Percentiles rank a stretch among this genome's conserved stretches.
Conservation (phyloP, 2,113 vertebrate species). For the Centropristis striata region DNA sequence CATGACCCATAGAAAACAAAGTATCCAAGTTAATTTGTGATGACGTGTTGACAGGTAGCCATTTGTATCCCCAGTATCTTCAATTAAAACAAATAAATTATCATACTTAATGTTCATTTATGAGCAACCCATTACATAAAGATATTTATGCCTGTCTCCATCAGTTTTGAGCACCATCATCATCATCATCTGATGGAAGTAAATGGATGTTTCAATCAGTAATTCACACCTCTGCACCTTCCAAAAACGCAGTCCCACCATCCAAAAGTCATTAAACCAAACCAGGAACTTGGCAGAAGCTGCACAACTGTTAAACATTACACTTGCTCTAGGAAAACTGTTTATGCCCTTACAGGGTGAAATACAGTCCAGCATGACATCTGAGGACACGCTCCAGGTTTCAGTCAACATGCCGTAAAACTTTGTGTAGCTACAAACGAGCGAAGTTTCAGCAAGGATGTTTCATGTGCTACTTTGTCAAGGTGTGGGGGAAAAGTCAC, state of each 20-base stretch:
- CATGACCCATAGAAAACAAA: slow-evolving; percentile 6
- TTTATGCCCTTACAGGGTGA: slow-evolving; percentile 61
- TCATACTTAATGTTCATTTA: slow-evolving; percentile 47
- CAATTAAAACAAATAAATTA: slow-evolving; percentile 69
- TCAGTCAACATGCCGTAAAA: slow-evolving; percentile 67
- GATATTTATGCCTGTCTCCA: slow-evolving; percentile 57
- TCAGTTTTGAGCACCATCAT: slow-evolving; percentile 56
- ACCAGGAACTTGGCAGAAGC: slow-evolving; percentile 51
- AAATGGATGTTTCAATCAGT: slow-evolving; percentile 62
- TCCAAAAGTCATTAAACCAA: slow-evolving; percentile 71
- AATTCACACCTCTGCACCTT: slow-evolving; percentile 55
- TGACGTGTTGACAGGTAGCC: not conserved
- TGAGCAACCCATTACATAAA: slow-evolving; percentile 54
- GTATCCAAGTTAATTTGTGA: slow-evolving; percentile 18
- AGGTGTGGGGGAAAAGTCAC: slow-evolving; percentile 36
- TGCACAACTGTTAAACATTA: slow-evolving; percentile 51
- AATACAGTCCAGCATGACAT: slow-evolving; percentile 57
- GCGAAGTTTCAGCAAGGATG: slow-evolving; percentile 14
- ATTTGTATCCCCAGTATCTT: slow-evolving; percentile 27
- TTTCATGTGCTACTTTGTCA: slow-evolving; percentile 42
- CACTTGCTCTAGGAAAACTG: slow-evolving; percentile 53
- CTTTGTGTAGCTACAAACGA: slow-evolving; percentile 29
- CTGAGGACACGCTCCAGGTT: slow-evolving; percentile 62
- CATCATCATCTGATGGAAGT: slow-evolving; percentile 47
- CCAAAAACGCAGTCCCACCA: slow-evolving; percentile 54